A percentile compares a stretch with the other conserved stretches of the same genome.
These are phyloP conservation scores for Pseudotriccus pelzelni DNA, from an alignment of 2,797 vertebrate genomes.

Conservation along the genomic window DNA sequence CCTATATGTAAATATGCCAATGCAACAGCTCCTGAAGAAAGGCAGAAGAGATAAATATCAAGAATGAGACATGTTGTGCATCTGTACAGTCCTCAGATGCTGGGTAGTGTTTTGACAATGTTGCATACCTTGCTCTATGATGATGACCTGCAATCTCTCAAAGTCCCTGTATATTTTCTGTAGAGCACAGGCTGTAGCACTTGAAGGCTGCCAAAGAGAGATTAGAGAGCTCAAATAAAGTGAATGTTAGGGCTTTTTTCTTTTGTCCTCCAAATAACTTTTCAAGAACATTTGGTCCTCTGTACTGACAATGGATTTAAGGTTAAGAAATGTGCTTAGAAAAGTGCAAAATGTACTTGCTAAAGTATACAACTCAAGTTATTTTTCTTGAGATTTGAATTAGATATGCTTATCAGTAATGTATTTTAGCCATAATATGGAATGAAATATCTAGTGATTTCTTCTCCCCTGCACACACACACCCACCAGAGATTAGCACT, in stretches of 20 bases:
- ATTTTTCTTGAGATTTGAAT: neutral
- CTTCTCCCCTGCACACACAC: rapidly evolving
- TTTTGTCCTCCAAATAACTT: neutral
- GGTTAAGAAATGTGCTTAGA: neutral
- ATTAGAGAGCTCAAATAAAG: neutral
- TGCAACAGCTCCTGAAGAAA: neutral
- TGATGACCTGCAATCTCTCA: neutral
- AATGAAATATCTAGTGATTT: neutral
- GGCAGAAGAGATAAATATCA: neutral
- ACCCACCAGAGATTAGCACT: neutral
- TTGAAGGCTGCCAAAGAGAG: neutral
- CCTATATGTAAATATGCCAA: neutral
- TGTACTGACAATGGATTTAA: neutral
- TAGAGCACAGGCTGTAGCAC: neutral
- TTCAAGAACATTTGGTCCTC: neutral
- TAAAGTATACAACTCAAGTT: neutral
- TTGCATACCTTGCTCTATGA: too few relatives aligned
- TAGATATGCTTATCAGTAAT: neutral
- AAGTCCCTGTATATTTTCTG: rapidly evolving
- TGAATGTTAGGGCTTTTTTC: neutral
- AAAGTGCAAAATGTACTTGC: neutral
- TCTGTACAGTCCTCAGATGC: neutral
- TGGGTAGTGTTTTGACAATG: neutral
- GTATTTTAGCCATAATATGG: neutral
- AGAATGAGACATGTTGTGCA: neutral